Percentiles rank a stretch among this genome's conserved stretches.
Evolutionary conservation across 2,797 vertebrate genomes (phyloP).

Genomic region (Pogonophryne albipinna): DNA sequence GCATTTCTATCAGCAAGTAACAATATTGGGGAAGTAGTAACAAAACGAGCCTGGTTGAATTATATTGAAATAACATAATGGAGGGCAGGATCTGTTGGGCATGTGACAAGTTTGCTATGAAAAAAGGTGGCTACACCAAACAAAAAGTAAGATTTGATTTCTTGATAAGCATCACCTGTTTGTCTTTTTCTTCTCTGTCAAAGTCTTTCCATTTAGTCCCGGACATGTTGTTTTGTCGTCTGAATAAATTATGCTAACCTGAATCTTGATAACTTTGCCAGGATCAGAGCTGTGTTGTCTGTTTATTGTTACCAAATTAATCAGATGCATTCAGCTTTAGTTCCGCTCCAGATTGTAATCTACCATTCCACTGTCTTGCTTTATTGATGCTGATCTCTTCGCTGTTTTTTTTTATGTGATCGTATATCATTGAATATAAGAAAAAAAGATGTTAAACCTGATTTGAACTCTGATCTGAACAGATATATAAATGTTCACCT

Average conservation of each 20-base stretch:
- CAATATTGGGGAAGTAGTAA: neutral
- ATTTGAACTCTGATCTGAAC: constrained; percentile 30
- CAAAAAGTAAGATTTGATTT: neutral
- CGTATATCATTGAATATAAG: neutral
- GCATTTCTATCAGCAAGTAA: neutral
- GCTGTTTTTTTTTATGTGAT: constrained; percentile 4
- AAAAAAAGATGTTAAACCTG: constrained; percentile 9
- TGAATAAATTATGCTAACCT: constrained; percentile 6
- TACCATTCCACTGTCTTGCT: constrained; percentile 35
- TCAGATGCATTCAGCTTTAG: no score
- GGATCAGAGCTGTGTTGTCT: no score
- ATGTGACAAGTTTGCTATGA: constrained; percentile 10
- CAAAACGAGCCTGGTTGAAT: neutral
- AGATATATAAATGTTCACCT: constrained; percentile 1
- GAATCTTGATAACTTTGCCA: constrained; percentile 41
- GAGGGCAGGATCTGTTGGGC: neutral
- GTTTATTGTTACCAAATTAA: no score
- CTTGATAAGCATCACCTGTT: neutral
- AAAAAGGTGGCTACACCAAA: no score
- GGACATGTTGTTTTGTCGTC: neutral
- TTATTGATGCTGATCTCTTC: constrained; percentile 31
- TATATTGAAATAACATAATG: neutral
- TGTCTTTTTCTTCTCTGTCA: neutral
- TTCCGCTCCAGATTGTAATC: no score
- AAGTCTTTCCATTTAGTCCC: constrained; percentile 1